Conservation (phyloP, 2,113 vertebrate species). For the Megaceryle torquata region DNA sequence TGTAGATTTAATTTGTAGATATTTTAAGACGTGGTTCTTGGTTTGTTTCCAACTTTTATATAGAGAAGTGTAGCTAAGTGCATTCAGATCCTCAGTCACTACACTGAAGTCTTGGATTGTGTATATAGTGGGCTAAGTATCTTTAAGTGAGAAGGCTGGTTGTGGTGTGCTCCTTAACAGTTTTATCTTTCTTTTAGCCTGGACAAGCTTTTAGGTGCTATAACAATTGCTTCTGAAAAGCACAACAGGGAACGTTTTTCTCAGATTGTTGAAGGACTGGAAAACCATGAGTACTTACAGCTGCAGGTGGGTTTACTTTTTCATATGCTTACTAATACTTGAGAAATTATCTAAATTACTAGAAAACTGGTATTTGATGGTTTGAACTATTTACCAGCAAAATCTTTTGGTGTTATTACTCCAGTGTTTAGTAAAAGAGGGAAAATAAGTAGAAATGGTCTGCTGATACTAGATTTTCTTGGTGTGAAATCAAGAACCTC, state of each 20-base stretch:
- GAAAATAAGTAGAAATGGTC: neutral
- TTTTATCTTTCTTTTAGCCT: slow-evolving; percentile 76
- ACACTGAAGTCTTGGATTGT: neutral
- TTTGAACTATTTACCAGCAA: neutral
- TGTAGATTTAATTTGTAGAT: neutral
- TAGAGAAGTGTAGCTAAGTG: neutral
- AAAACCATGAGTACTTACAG: slow-evolving; percentile 93
- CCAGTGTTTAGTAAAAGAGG: neutral
- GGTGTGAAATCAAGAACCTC: neutral
- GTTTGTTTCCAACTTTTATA: neutral
- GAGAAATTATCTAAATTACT: neutral
- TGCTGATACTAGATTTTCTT: neutral
- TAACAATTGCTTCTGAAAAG: slow-evolving; percentile 91
- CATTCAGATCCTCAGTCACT: neutral
- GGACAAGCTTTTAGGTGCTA: slow-evolving; percentile 93
- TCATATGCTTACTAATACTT: neutral
- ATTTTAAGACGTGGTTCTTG: neutral
- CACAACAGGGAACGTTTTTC: slow-evolving; percentile 92
- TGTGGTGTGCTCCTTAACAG: neutral
- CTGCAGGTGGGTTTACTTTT: slow-evolving; percentile 82
- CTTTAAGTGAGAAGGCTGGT: neutral
- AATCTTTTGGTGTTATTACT: neutral
- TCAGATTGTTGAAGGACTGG: slow-evolving; percentile 91
- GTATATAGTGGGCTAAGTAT: neutral
- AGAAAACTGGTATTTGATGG: neutral